Base-by-base conservation (phyloP, 2,888 invertebrate species). In the Trichopoda pennipes region DNA sequence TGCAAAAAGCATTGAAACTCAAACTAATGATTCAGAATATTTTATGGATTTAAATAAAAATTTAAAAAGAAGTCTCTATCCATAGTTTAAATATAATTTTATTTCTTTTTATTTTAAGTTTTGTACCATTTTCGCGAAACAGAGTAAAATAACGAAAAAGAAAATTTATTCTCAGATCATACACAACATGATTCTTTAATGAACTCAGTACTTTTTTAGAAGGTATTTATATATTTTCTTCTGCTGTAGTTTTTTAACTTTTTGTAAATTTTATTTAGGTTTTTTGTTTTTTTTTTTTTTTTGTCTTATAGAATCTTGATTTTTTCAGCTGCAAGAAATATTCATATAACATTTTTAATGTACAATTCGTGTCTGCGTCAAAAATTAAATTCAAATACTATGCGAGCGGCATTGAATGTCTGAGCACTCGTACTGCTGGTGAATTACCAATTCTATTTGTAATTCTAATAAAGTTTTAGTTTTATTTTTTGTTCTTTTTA, bases 151-250 rank as follows among this genome's bases (percentile, higher is more conserved):
- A 49, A 17, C 12, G 55, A 21, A 8, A 58, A 16, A 28, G 38
- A 12, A 56, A 77, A 70, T 28, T 56, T 63, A 64, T 70, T 55
- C 63, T 70, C 49, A 63, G 70, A 70, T 70, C 70, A 64, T 63
- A 63, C 6, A 64, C 44, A 77, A 70, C 77, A 70, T 77, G 70
- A 77, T 70, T 63, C 56, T 70, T 70, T 77, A 77, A 70, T 77
- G 77, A 70, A 77, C 63, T 77, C 38, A 28, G n/a, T 68, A 21
- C 38, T 58, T 58, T 60, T 10, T 16, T 28, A 19, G 28, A 23
- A 60, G 8, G 42, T 63, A 77, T 70, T 63, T 35, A 21, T 35
- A 32, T 51, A 42, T 64, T 6, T 49, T 17, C 6, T 55, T 21
- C 58, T 53, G n/a, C 23, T 56, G 4, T 4, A 17, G n/a, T 44